phyloP scores from a whole-genome alignment of 2,113 vertebrate genomes.

The Crotalus horridus region DNA sequence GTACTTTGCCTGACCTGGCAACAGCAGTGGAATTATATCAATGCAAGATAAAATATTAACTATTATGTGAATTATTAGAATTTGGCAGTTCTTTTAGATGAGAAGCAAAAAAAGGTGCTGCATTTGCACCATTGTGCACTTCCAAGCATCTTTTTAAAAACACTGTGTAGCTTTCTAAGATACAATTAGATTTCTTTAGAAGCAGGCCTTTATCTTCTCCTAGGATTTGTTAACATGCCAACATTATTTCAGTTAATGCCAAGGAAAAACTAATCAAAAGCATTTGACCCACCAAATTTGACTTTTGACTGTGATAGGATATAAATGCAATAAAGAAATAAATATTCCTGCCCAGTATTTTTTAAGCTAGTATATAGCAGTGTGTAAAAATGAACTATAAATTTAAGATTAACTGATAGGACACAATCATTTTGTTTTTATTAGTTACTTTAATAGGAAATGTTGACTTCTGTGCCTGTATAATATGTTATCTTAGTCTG shows the following conservation, averaged over 20 bases:
- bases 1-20: neutral
- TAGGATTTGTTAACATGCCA: neutral
- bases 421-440: neutral
- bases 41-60: neutral
- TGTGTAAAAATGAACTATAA: neutral
- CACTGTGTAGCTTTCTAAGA: neutral
- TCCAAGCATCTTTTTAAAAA: neutral
- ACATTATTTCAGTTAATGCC: neutral
- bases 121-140: neutral
- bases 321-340: neutral
- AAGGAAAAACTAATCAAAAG: neutral
- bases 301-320: neutral
- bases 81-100: neutral
- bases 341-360: neutral
- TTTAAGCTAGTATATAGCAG: neutral
- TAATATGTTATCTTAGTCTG: neutral
- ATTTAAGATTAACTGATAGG: neutral
- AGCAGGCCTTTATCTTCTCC: neutral
- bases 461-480: neutral
- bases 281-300: neutral
- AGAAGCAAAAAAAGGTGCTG: neutral
- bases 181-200: neutral
- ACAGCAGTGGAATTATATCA: neutral
- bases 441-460: neutral
- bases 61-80: neutral